These are phyloP conservation scores for Caenorhabditis remanei DNA, from an alignment of 1,140 invertebrate genomes.

Conservation along the genomic window DNA sequence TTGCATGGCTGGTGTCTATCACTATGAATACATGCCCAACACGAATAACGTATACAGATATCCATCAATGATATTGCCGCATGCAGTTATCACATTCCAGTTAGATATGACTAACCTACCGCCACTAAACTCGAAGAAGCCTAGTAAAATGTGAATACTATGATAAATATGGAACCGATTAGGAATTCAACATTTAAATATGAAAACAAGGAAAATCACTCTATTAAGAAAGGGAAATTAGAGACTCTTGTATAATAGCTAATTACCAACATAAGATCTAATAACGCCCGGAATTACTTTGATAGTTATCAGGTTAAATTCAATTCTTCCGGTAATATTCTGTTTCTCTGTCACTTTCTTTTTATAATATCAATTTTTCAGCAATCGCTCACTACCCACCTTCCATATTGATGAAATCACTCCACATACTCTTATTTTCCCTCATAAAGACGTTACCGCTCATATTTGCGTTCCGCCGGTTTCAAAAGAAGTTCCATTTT, in stretches of 20 bases:
- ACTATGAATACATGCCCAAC: conserved; percentile 3
- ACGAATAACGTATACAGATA: not conserved
- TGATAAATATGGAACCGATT: not conserved
- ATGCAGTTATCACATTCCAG: not conserved
- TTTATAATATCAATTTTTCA: not conserved
- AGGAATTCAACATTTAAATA: not conserved
- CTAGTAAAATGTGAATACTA: conserved; percentile 19
- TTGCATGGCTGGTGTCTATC: not conserved
- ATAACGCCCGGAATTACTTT: too few relatives aligned
- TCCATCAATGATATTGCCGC: conserved; percentile 7
- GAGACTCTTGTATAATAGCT: too few relatives aligned
- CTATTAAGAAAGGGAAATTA: too few relatives aligned
- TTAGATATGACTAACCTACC: not conserved
- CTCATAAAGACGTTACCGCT: not conserved
- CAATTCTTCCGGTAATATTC: too few relatives aligned
- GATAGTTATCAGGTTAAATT: too few relatives aligned
- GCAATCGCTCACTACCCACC: not conserved
- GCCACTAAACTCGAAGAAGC: not conserved
- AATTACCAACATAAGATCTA: too few relatives aligned
- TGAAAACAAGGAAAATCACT: not conserved
- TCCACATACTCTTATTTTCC: not conserved
- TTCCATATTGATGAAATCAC: not conserved
- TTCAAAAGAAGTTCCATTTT: not conserved
- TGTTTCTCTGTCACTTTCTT: too few relatives aligned
- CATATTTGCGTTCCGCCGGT: not conserved